A percentile compares a stretch with the other conserved stretches of the same genome.
Evolutionary conservation across 2,797 vertebrate species (phyloP).

Genomic region (Hyperoplus immaculatus): DNA sequence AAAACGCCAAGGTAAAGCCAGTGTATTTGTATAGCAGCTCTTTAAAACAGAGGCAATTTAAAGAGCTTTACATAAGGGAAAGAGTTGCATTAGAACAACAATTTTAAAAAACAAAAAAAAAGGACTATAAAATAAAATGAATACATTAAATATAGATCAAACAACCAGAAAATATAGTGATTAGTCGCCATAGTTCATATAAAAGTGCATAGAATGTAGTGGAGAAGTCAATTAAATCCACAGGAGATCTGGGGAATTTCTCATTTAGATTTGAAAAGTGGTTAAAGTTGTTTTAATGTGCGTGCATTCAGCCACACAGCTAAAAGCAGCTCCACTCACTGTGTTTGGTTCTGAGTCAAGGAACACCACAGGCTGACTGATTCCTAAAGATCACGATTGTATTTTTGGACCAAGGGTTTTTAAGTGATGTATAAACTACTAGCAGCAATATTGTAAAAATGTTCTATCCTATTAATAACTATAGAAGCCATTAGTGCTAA

Average conservation of each 20-base stretch:
- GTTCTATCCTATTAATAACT: not conserved
- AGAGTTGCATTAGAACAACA: not conserved
- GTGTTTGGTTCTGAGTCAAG: no score
- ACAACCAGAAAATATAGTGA: not conserved
- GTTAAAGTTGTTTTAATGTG: no score
- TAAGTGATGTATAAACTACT: no score
- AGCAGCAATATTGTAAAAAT: no score
- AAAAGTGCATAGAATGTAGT: not conserved
- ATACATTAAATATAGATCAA: not conserved
- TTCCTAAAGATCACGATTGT: no score
- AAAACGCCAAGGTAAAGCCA: not conserved
- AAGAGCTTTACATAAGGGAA: conserved; percentile 1
- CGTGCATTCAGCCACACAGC: no score
- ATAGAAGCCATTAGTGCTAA: not conserved
- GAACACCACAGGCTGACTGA: no score
- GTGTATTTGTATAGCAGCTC: conserved; percentile 18
- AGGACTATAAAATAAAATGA: not conserved
- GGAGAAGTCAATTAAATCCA: not conserved
- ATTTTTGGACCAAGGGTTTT: no score
- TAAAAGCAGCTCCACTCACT: no score
- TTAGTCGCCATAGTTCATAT: not conserved
- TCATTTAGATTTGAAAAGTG: not conserved
- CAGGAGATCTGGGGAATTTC: not conserved
- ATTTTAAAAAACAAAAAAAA: not conserved
- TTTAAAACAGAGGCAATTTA: conserved; percentile 9